phyloP scores from a whole-genome alignment of 23 tunicate genomes.

The Ascidia mentula region DNA sequence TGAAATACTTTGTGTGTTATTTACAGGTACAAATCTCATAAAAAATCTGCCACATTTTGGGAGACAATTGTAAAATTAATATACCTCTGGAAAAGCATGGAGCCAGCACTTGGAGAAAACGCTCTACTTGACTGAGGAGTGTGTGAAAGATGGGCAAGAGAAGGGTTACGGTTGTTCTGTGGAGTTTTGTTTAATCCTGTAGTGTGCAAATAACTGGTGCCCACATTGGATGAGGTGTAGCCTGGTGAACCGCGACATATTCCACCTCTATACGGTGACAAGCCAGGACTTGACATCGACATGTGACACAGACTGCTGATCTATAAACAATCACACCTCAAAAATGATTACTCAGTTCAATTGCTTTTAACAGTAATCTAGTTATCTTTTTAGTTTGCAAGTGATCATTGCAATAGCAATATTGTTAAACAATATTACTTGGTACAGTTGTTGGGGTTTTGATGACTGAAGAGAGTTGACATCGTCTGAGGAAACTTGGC shows the following conservation, averaged over 20 bases:
- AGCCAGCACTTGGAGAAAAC: constrained; percentile 68
- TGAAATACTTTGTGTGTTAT: too few species aligned
- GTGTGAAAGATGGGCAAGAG: constrained; percentile 64
- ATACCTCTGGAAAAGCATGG: constrained; percentile 63
- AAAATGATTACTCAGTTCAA: too few species aligned
- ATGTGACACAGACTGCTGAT: constrained; percentile 62
- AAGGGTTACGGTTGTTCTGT: constrained; percentile 51
- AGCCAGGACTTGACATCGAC: constrained; percentile 81
- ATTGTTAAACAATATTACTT: not conserved
- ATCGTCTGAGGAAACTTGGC: constrained; percentile 68
- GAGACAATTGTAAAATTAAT: not conserved
- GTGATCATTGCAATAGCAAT: too few species aligned
- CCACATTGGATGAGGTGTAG: constrained; percentile 10
- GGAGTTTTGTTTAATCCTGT: constrained; percentile 69
- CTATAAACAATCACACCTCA: constrained; percentile 30
- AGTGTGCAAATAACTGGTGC: constrained; percentile 13
- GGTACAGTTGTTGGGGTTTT: constrained; percentile 18
- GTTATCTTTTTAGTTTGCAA: too few species aligned
- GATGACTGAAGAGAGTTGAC: constrained; percentile 46
- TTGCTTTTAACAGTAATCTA: too few species aligned
- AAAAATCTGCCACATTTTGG: too few species aligned
- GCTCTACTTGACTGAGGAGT: constrained; percentile 83
- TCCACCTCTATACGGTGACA: constrained; percentile 59
- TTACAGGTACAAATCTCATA: too few species aligned
- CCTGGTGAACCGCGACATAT: constrained; percentile 70